Conservation (phyloP, 2,888 invertebrate genomes). For the Allygus modestus region DNA sequence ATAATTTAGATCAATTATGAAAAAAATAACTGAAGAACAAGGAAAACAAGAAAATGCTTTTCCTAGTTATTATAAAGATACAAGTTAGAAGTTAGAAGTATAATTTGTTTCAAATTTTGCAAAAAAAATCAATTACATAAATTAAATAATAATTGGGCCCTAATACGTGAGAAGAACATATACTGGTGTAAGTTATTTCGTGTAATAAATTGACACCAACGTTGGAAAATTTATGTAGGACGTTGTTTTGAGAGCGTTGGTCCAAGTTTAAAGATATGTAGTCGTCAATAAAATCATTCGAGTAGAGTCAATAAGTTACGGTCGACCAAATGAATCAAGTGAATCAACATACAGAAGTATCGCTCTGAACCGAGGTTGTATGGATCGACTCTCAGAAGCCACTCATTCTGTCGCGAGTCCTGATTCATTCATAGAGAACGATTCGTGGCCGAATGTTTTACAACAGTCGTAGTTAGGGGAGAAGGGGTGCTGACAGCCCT, state of each 20-base stretch:
- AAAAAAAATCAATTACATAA: too few species aligned
- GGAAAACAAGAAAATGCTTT: too few species aligned
- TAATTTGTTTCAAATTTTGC: too few species aligned
- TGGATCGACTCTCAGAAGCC: not conserved
- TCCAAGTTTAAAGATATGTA: not conserved
- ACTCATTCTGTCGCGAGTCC: not conserved
- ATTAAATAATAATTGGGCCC: too few species aligned
- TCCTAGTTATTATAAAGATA: too few species aligned
- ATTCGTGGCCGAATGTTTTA: not conserved
- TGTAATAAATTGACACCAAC: too few species aligned
- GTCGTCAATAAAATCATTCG: not conserved
- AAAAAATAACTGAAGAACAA: too few species aligned
- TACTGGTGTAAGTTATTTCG: too few species aligned
- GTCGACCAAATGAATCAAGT: not conserved
- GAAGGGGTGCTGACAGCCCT: constrained; percentile 4
- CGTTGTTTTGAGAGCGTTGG: not conserved
- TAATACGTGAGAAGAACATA: too few species aligned
- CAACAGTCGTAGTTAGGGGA: not conserved
- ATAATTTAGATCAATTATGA: too few species aligned
- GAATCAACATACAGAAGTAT: not conserved
- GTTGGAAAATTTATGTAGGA: too few species aligned
- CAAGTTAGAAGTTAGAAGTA: too few species aligned
- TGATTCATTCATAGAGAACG: constrained; percentile 13
- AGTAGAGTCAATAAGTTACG: not conserved
- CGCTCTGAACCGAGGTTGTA: not conserved